Conservation (phyloP, 2,113 vertebrate genomes). For the Lontra canadensis region DNA sequence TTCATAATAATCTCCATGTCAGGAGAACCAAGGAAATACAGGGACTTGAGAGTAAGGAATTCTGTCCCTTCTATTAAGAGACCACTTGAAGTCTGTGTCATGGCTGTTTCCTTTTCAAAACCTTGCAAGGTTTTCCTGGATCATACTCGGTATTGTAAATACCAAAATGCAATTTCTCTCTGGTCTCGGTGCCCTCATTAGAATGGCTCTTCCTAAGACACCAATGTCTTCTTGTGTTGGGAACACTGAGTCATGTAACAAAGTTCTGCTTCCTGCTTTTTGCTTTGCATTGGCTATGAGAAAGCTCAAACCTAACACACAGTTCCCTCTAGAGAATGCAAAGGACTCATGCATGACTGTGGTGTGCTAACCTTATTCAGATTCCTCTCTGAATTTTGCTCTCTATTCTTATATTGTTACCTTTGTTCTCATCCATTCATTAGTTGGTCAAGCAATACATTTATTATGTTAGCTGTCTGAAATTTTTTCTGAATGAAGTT, state of each 20-base stretch:
- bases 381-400: background rate
- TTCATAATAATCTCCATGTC: background rate
- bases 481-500: background rate
- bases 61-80: background rate
- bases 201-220: background rate
- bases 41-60: background rate
- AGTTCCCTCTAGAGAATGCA: background rate
- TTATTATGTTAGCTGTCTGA: background rate
- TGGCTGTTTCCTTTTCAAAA: background rate
- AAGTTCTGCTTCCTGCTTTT: background rate
- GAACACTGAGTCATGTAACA: background rate
- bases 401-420: background rate
- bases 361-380: background rate
- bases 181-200: background rate
- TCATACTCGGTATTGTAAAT: fast-evolving
- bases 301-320: background rate
- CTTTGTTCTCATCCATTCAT: background rate
- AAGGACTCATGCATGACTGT: fast-evolving
- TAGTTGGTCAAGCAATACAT: background rate
- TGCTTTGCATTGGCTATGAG: background rate
- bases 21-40: background rate
- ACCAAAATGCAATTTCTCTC: background rate
- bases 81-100: background rate
- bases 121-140: background rate
- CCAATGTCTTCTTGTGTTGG: background rate